Evolutionary conservation across 1,140 invertebrate genomes (phyloP), one percentile per base, ranked within the genome.

Genomic region (Periplaneta americana): DNA sequence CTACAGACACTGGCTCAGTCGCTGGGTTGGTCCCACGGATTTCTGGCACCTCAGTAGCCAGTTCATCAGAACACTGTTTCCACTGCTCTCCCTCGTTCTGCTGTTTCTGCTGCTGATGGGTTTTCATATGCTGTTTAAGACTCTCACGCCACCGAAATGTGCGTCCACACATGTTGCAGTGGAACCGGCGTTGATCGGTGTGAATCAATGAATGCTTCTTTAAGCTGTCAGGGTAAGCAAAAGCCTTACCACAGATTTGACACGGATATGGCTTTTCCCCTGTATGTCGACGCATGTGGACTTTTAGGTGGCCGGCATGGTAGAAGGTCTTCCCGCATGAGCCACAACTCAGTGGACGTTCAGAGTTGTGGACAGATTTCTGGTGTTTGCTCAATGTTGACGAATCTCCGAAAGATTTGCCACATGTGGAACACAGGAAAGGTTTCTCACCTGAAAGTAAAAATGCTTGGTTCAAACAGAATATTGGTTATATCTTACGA

Each of bases 41-140:
- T 6, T 28, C 22, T 66, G 22, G 22, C 48, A 6, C 11, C 6
- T n/a, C 22, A n/a, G 0, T n/a, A 66, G 48, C 48, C 28, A 6
- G 22, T 28, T 66, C 48, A 66, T 1, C 22, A 0, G n/a, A 6
- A 57, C 10, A 10, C 11, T 66, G 22, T n/a, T 28, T 22, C 48
- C 48, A 66, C n/a, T 66, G 48, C n/a, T 66, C 22, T n/a, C 39
- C 13, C 39, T 48, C 39, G 6, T 6, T 22, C 15, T 48, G 10
- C 13, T 86, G 87, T 88, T 91, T 91, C 87, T 91, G 91, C 86
- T 91, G 90, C 34, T 89, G 88, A 83, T 91, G 91, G 0, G 86
- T 86, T 0, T 90, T 86, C 3, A 87, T 85, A 82, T 92, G 91
- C 22, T 28, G 10, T 32, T 34, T 80, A n/a, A 80, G 28, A 28